Evolutionary conservation across 2,113 vertebrate species (phyloP), one percentile per base, ranked within the genome.

Genomic region (Ameiurus melas): DNA sequence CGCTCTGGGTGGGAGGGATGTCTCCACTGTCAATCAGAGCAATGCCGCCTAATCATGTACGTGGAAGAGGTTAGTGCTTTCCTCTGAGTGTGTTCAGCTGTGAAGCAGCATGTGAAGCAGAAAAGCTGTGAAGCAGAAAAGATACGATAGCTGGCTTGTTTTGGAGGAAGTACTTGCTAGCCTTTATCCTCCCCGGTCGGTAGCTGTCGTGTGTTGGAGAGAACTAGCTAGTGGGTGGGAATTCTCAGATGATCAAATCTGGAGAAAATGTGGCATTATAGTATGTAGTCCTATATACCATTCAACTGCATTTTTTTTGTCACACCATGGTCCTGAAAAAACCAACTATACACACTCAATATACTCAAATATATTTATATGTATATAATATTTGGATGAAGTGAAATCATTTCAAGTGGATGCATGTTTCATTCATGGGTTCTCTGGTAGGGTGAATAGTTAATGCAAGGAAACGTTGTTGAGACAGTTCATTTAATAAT

Each of bases 401-500:
- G 4, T 10, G 14, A 19, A 39, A 36, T 9, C 20, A 78, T 27
- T 78, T 51, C 12, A 78, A 51, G 73, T 0, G 22, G 43, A 12
- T 51, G 22, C 43, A 78, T 78, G 73, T 14, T 79, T 51, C 43
- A n/a, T 78, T 55, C 5, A 30, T 55, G 12, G 43, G 25, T 85
- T 70, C 10, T 53, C 43, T 58, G 3, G 43, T 5, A 82, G 84
- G 57, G 84, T 89, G n/a, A 81, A 75, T 16, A 85, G 36, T 20
- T 71, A 84, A 77, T 70, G 43, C 43, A 2, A 27, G 43, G 73
- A 77, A 51, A 53, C 47, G 5, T 25, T 27, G 36, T 75, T 9
- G 25, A 68, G 33, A n/a, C 5, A 33, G 36, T 17, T 62, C 25
- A 62, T 77, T 77, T 77, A 85, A 78, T 43, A 62, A 39, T 51